Evolutionary conservation across 2,113 vertebrate genomes (phyloP), one percentile per base, ranked within the genome.

Genomic region (Oxyura jamaicensis): DNA sequence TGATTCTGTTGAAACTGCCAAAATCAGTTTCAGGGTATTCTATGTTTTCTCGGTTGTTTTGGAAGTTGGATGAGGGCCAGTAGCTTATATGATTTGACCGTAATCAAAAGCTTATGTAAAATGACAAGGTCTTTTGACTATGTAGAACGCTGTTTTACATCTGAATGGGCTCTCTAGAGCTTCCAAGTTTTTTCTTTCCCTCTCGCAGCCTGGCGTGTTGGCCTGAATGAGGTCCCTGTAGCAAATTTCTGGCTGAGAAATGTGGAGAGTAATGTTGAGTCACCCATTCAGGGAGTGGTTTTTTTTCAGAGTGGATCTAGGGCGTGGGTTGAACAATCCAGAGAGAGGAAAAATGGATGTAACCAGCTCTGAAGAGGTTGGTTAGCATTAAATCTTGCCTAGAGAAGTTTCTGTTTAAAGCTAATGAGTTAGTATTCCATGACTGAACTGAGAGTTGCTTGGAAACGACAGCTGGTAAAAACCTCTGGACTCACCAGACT

Each of bases 11-110:
- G 80, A 65, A 79, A 44, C 73, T 88, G 62, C 87, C 90, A 88
- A 21, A 93, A 46, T 66, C 2, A 1, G 2, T 31, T 41, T 81
- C 41, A 42, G 77, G 66, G 6, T 84, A 52, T 88, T 91, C 77
- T 79, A 15, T 31, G 6, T 73, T 89, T 65, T 55, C 2, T 0
- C 66, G 41, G 41, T 73, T 55, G 68, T 93, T 88, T 88, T 81
- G 77, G 77, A 75, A 91, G 33, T 8, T 92, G 93, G 92, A 50
- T 48, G n/a, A 46, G 44, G 74, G 83, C 92, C 91, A 91, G 36
- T 10, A 74, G 55, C 74, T 89, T 26, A 44, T 95, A 88, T 92
- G 86, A 79, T 79, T 65, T 65, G 74, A 65, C 69, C 52, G 6
- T 60, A 88, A 46, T 58, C 68, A 89, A 83, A 93, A 68, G 87